Conservation (phyloP, 2,113 vertebrate genomes). For the Struthio camelus region DNA sequence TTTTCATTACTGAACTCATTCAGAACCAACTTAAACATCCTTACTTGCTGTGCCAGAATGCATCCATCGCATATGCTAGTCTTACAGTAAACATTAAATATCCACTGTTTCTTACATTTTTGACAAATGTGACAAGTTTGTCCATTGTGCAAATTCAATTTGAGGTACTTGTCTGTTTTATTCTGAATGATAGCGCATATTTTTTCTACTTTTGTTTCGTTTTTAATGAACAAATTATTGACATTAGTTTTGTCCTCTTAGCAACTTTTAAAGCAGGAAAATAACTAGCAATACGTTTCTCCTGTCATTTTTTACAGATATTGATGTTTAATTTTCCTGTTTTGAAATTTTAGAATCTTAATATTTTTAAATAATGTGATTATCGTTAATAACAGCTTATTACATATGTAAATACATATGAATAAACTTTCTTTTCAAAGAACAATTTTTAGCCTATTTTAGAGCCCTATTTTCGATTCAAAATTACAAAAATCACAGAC, state of each 20-base stretch:
- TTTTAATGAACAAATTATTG: not conserved
- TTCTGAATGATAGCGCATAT: not conserved
- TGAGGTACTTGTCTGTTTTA: not conserved
- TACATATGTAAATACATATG: not conserved
- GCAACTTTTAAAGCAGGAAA: not conserved
- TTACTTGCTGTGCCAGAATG: not conserved
- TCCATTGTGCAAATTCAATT: not conserved
- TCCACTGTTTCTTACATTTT: not conserved
- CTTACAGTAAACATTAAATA: not conserved
- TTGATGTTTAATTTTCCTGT: not conserved
- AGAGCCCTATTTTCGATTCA: not conserved
- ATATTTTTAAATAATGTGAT: not conserved
- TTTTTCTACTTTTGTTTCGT: not conserved
- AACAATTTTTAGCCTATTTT: not conserved
- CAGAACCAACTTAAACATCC: not conserved
- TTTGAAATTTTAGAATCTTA: not conserved
- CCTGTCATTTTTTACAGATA: not conserved
- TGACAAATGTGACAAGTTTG: not conserved
- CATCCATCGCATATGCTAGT: accelerated
- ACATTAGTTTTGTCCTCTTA: not conserved
- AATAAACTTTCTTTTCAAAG: not conserved
- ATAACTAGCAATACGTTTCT: not conserved
- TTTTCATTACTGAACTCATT: accelerated
- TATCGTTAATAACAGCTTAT: not conserved
- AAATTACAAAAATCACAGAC: not conserved